Evolutionary conservation across 2,113 vertebrate species (phyloP).

Genomic region (Callipepla californica): DNA sequence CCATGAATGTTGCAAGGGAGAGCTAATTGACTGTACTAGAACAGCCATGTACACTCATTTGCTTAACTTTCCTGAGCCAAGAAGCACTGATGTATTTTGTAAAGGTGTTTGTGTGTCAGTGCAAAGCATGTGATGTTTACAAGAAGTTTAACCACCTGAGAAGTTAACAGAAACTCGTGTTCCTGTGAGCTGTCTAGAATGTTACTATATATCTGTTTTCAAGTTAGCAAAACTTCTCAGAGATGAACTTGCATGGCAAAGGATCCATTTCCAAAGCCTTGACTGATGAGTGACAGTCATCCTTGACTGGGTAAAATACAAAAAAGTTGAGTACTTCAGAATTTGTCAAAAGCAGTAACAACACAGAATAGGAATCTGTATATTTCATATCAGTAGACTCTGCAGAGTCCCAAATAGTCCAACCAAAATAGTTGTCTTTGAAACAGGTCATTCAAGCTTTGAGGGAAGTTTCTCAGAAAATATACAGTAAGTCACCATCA

Average conservation of each 20-base stretch:
- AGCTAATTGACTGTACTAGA: not conserved
- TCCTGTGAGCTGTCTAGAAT: not conserved
- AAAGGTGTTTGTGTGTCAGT: not conserved
- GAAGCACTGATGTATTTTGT: not conserved
- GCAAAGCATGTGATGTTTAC: not conserved
- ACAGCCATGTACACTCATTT: not conserved
- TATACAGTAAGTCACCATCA: not conserved
- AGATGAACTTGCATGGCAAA: not conserved
- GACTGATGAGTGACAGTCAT: not conserved
- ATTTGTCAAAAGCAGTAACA: not conserved
- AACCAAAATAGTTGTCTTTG: not conserved
- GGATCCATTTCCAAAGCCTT: not conserved
- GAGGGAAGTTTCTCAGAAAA: not conserved
- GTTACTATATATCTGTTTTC: fast-evolving
- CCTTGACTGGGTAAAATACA: not conserved
- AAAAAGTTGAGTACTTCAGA: not conserved
- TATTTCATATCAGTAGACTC: not conserved
- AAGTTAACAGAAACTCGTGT: not conserved
- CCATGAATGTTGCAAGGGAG: not conserved
- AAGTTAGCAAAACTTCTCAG: not conserved
- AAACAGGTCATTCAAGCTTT: not conserved
- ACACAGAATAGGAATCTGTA: not conserved
- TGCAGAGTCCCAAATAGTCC: not conserved
- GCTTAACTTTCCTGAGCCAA: not conserved
- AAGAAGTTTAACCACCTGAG: not conserved